These are phyloP conservation scores for Hyperoplus lanceolatus DNA, from an alignment of 2,797 vertebrate genomes.

Conservation along the genomic window DNA sequence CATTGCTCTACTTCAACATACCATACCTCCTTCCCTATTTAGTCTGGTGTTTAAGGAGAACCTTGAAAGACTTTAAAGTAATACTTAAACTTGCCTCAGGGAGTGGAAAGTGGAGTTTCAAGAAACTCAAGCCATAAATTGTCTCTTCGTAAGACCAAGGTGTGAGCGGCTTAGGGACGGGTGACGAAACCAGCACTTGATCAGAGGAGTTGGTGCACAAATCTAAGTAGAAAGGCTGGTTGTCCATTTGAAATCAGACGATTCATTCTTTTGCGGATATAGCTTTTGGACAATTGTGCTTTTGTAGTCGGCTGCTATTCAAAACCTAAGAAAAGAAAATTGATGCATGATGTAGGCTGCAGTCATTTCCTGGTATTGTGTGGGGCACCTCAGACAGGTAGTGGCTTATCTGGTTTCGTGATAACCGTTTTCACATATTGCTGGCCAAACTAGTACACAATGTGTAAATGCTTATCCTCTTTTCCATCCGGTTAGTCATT, in stretches of 20 bases:
- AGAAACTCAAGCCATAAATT: neutral
- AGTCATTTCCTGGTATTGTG: neutral
- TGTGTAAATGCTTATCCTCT: neutral
- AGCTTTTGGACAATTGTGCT: neutral
- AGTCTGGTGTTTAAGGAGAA: neutral
- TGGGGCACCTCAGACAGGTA: neutral
- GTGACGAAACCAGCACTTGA: neutral
- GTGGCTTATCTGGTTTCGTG: neutral
- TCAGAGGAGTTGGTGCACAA: neutral
- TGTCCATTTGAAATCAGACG: constrained; percentile 34
- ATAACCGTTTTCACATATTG: neutral
- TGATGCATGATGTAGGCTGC: neutral
- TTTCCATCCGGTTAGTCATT: constrained; percentile 29
- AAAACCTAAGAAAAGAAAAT: neutral
- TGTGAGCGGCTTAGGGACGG: neutral
- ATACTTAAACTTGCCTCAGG: neutral
- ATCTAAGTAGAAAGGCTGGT: constrained; percentile 44
- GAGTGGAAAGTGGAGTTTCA: neutral
- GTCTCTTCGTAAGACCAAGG: neutral
- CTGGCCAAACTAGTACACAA: neutral
- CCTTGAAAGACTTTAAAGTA: neutral
- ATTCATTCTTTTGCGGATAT: neutral
- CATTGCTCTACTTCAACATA: neutral
- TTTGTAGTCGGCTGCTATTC: constrained; percentile 12
- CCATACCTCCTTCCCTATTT: neutral